phyloP scores from a whole-genome alignment of 2,797 vertebrate species.

The Pantherophis alleghaniensis region DNA sequence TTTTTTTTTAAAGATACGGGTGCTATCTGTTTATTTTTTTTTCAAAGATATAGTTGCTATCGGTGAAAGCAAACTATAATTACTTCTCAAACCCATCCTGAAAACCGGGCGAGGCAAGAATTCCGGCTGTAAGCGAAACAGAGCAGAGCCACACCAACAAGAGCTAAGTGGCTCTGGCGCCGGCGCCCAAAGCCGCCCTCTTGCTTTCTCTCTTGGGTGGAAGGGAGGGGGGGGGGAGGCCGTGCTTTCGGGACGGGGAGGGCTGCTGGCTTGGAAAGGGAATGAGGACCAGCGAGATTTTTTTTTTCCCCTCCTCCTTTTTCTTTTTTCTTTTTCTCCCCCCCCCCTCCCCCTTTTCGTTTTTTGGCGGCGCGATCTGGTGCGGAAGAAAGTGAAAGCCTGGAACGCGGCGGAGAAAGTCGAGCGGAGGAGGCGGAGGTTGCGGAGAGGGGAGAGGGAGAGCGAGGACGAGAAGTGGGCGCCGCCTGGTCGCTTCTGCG shows the following conservation, averaged over 20 bases:
- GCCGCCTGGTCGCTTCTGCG: slow-evolving; percentile 6
- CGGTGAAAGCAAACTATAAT: background rate
- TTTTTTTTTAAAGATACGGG: background rate
- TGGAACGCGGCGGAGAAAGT: background rate
- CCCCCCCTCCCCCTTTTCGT: too few relatives aligned
- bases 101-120: background rate
- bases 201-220: too few relatives aligned
- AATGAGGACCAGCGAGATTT: background rate
- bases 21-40: background rate
- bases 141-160: background rate
- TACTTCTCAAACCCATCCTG: background rate
- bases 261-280: background rate
- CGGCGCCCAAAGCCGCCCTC: background rate
- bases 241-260: background rate
- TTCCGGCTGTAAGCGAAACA: background rate
- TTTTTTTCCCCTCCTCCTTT: rapidly evolving
- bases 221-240: rapidly evolving
- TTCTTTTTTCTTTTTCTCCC: background rate
- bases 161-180: background rate
- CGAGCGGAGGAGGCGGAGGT: background rate
- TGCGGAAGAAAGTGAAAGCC: background rate
- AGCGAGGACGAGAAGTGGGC: background rate
- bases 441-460: background rate
- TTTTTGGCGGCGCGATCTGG: background rate
- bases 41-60: background rate